A percentile compares a stretch with the other conserved stretches of the same genome.
Conservation (phyloP, 2,888 invertebrate species). For the Eupithecia insigniata region DNA sequence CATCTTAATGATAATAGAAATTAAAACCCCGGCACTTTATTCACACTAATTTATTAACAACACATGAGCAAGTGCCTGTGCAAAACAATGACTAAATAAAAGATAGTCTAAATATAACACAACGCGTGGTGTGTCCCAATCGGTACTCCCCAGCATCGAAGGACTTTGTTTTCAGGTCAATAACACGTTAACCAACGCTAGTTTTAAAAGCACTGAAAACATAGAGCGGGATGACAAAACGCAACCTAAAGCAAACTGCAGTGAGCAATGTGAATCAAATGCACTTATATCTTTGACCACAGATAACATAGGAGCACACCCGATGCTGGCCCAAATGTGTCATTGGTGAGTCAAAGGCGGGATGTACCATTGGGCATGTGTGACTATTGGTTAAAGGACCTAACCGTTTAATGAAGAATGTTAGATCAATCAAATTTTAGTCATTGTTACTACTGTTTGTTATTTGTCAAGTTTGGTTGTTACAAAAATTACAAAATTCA, state of each 20-base stretch:
- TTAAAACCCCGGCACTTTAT: background rate
- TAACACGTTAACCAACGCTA: slow-evolving; percentile 40
- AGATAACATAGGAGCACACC: slow-evolving; percentile 24
- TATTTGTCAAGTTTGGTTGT: background rate
- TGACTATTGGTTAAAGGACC: slow-evolving; percentile 20
- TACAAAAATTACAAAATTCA: background rate
- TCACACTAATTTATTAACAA: background rate
- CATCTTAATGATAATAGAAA: background rate
- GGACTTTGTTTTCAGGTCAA: slow-evolving; percentile 45
- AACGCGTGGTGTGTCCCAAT: slow-evolving; percentile 64
- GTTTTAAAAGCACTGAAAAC: background rate
- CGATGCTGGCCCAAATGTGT: slow-evolving; percentile 75
- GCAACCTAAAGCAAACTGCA: slow-evolving; percentile 17
- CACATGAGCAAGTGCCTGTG: slow-evolving; percentile 34
- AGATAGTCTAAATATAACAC: slow-evolving; percentile 74
- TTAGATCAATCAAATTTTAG: background rate
- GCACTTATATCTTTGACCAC: slow-evolving; percentile 31
- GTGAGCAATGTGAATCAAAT: slow-evolving; percentile 3
- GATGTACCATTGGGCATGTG: slow-evolving; percentile 56
- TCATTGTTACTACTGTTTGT: background rate
- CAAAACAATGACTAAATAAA: slow-evolving; percentile 65
- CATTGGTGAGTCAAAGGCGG: slow-evolving; percentile 67
- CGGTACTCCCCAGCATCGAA: slow-evolving; percentile 58
- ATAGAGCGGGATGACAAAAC: background rate
- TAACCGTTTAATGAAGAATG: background rate